phyloP scores from a whole-genome alignment of 2,888 invertebrate genomes.

The Hetaerina titia region DNA sequence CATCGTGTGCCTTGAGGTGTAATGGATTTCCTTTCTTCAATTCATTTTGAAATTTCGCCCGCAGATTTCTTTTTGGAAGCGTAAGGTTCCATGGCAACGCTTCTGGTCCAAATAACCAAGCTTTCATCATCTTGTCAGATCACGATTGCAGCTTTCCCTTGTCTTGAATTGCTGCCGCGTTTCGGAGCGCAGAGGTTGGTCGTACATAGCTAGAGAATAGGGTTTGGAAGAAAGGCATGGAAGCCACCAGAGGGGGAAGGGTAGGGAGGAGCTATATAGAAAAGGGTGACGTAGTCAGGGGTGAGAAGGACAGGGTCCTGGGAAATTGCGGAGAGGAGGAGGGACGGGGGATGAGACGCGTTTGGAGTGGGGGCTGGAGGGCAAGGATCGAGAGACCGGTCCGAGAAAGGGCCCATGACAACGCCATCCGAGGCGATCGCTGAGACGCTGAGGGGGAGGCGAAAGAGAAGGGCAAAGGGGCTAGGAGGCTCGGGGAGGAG shows the following conservation, averaged over 20 bases:
- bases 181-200: not conserved
- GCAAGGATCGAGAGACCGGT: not conserved
- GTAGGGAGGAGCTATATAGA: not conserved
- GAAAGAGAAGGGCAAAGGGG: not conserved
- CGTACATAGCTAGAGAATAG: not conserved
- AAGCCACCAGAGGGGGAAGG: not conserved
- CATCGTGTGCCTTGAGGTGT: not conserved
- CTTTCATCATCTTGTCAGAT: conserved; percentile 1
- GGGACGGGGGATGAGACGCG: not conserved
- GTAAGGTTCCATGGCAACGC: not conserved
- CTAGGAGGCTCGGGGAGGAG: not conserved
- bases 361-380: not conserved
- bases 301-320: not conserved
- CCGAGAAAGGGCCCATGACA: conserved; percentile 50
- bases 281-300: not conserved
- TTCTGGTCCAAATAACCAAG: not conserved
- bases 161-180: not conserved
- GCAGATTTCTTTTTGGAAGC: not conserved
- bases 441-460: not conserved
- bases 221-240: not conserved
- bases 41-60: not conserved
- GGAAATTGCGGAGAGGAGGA: not conserved
- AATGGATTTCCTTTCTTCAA: not conserved
- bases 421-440: conserved; percentile 19
- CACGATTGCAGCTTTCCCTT: not conserved